Conservation (phyloP, 2,888 invertebrate genomes). For the Scelioninae gen. 1 region DNA sequence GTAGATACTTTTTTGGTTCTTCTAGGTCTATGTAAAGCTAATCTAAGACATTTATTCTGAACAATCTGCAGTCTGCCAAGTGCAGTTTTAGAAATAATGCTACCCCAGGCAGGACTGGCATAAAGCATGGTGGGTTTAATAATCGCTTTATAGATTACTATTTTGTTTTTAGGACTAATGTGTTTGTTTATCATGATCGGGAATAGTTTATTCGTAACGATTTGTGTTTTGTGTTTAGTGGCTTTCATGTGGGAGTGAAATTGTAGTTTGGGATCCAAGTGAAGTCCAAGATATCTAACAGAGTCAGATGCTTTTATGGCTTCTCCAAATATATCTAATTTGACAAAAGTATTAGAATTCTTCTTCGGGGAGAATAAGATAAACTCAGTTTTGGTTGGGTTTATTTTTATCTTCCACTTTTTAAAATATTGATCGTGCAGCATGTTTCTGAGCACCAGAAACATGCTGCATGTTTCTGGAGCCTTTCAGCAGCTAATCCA, state of each 20-base stretch:
- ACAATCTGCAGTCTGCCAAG: not conserved
- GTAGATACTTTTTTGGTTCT: not conserved
- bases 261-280: not conserved
- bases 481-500: no score
- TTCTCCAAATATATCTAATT: no score
- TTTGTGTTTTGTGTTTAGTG: not conserved
- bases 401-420: no score
- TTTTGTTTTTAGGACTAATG: constrained; percentile 5
- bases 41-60: not conserved
- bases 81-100: not conserved
- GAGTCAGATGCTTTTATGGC: no score
- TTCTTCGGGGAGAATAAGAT: no score
- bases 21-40: not conserved
- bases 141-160: constrained; percentile 14
- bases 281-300: no score
- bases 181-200: not conserved
- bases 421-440: no score
- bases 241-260: not conserved
- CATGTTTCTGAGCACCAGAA: no score
- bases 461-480: no score
- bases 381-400: no score
- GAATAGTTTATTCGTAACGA: not conserved
- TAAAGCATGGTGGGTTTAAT: constrained; percentile 6
- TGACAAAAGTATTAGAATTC: no score
- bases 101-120: constrained; percentile 5